These are phyloP conservation scores for Lycaena phlaeas DNA, from an alignment of 2,888 invertebrate genomes.

Conservation along the genomic window DNA sequence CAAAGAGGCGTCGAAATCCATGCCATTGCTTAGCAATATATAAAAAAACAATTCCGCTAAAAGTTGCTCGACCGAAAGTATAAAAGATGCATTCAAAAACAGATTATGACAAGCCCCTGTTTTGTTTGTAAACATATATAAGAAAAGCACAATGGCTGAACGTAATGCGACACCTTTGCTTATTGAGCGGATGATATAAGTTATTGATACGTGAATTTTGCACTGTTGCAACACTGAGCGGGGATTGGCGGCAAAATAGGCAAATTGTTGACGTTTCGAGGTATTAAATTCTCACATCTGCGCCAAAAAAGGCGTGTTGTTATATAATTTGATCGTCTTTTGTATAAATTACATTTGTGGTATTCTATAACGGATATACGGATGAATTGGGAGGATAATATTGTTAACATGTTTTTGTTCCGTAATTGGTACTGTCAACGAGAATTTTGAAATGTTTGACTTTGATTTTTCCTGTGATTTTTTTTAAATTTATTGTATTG, in stretches of 20 bases:
- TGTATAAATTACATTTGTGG: conserved; percentile 22
- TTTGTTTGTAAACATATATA: conserved; percentile 68
- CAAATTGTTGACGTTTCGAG: conserved; percentile 63
- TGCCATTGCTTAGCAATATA: conserved; percentile 46
- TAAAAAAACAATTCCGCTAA: conserved; percentile 43
- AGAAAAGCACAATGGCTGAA: conserved; percentile 40
- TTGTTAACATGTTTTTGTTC: conserved; percentile 8
- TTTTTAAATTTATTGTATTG: no score
- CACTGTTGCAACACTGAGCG: conserved; percentile 39
- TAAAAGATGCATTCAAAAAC: conserved; percentile 60
- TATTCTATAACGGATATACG: conserved; percentile 30
- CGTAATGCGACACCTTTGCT: conserved; percentile 67
- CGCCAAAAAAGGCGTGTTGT: conserved; percentile 30
- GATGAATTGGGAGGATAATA: conserved; percentile 26
- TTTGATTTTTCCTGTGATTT: background rate
- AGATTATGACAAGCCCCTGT: conserved; percentile 71
- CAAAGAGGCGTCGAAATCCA: conserved; percentile 69
- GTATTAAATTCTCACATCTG: conserved; percentile 45
- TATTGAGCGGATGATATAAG: conserved; percentile 54
- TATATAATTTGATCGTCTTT: conserved; percentile 36
- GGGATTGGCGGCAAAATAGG: conserved; percentile 50
- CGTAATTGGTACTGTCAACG: conserved; percentile 9
- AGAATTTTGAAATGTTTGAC: conserved; percentile 1
- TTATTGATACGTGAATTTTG: conserved; percentile 53
- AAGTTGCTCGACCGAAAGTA: conserved; percentile 62